Conservation (phyloP, 2,797 vertebrate species). For the Thripadectes ignobilis region DNA sequence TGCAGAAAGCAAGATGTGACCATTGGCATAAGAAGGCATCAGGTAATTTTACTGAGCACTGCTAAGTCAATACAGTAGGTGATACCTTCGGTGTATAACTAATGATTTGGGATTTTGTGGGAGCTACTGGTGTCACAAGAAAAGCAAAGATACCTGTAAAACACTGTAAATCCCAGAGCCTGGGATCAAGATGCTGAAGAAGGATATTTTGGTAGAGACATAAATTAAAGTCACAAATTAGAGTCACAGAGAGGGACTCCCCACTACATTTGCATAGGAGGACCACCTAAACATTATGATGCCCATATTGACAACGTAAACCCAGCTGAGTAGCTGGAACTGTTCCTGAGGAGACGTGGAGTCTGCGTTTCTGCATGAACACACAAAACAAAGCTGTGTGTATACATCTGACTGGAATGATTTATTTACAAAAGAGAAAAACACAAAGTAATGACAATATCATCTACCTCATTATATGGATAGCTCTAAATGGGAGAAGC, state of each 20-base stretch:
- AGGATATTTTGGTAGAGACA: neutral
- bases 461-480: neutral
- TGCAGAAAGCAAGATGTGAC: neutral
- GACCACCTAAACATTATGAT: neutral
- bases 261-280: neutral
- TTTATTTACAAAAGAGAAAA: neutral
- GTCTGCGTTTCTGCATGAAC: fast-evolving
- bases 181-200: neutral
- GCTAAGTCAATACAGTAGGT: neutral
- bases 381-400: conserved; percentile 24
- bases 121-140: neutral
- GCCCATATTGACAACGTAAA: neutral
- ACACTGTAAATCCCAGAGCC: neutral
- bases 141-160: neutral
- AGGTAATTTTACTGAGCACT: neutral
- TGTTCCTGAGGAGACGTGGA: neutral
- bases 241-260: neutral
- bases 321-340: neutral
- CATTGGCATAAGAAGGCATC: neutral
- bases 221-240: neutral
- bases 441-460: neutral
- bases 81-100: neutral
- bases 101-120: neutral
- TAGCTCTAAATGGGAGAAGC: neutral
- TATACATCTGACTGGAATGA: neutral